Evolutionary conservation across 2,888 invertebrate genomes (phyloP), one percentile per base, ranked within the genome.

Genomic region (Liopterus haemorrhoidalis): DNA sequence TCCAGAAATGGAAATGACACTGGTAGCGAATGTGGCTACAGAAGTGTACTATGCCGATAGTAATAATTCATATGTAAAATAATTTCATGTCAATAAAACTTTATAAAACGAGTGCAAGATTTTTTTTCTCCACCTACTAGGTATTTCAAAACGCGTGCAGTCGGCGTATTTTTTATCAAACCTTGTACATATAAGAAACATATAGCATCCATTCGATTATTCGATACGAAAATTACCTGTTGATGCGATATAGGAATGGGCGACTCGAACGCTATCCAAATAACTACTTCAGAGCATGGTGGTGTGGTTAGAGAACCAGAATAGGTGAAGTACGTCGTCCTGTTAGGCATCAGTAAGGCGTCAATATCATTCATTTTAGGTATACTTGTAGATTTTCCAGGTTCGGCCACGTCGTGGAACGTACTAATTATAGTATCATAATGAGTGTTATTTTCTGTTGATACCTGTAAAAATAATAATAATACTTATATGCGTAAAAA

Each of bases 291-390:
- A 15, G 77, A 77, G 56, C 85, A 86, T 0, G 91, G 91, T 2
- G 90, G 90, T 2, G 91, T 91, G 3, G 91, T 91, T 52, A 91
- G 64, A 0, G 90, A 90, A 0, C 92, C 92, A 31, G 75, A 73
- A 63, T 92, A 92, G 1, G 87, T 89, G 71, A 82, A 91, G 68
- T 88, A 92, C 25, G 78, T 67, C 24, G 74, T 63, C 48, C 77
- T 65, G 58, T 78, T 71, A 32, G 66, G 64, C 1, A 71, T 73
- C 43, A 81, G 57, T 31, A 79, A 72, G 40, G 75, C 69, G n/a
- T 68, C 64, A 54, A 82, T 68, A 0, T 73, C 70, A 53, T 77
- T 70, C 0, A 74, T 71, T 8, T 71, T 58, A 18, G 62, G 56
- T 62, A 82, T 70, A 9, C 65, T 59, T 1, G 70, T 67, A 15